Base-by-base conservation (phyloP, 2,888 invertebrate species). In the Gisinianus flammeolus region DNA sequence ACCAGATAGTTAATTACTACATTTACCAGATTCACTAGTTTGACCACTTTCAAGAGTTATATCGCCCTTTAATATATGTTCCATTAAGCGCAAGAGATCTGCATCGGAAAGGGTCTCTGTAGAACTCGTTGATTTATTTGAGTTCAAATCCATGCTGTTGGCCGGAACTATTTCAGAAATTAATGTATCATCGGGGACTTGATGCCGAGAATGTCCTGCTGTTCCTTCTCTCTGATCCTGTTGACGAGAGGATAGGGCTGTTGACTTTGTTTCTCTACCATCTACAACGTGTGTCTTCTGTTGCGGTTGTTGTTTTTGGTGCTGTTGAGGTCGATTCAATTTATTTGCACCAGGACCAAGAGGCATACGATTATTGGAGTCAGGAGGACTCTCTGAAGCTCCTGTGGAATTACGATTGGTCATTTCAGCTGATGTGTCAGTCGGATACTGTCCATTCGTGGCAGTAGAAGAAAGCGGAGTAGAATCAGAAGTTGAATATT, bases 31-130 rank as follows among this genome's bases (percentile, higher is more conserved):
- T 22, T 56, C 71, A 28, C 56, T 54, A 10, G 71, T 12, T 6
- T 3, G 4, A 22, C 56, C 56, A 56, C 56, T 56, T 30, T 6
- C 6, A 2, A 30, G 30, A 66, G 10, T 16, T 26, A 28, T 30
- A 19, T 30, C 33, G 19, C 67, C 67, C 19, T 54, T 68, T 3
- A 67, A 54, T 31, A 76, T 76, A 31, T 76, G 56, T 54, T 76
- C 76, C 77, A 77, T 77, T 26, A 77, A 52, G 19, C 58, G n/a
- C 8, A 77, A 35, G 12, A 77, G 44, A 26, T 77, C 70, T 26
- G 70, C 62, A 22, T 77, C 77, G 16, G 77, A 77, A 2, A 77
- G 19, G 22, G 31, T 56, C 0, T 64, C 77, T 26, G 72, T n/a
- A 2, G 72, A 31, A n/a, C 58, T 58, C 6, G 33, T 10, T 62